These are phyloP conservation scores for Scrobipalpa atriplicella DNA, from an alignment of 2,888 invertebrate species.

Conservation along the genomic window DNA sequence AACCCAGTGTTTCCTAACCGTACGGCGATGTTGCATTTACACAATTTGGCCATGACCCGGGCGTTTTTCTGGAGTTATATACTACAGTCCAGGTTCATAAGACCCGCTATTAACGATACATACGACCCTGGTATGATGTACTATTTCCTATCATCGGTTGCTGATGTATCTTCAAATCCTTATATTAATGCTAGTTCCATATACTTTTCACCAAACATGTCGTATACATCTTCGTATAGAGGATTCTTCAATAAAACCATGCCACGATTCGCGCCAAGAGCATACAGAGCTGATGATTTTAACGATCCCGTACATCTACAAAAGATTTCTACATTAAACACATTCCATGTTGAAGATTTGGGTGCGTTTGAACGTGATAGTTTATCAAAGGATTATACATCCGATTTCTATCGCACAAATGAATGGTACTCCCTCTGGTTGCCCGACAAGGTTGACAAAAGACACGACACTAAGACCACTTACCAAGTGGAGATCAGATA, in stretches of 20 bases:
- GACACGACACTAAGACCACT: constrained; percentile 96
- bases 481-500: constrained; percentile 97
- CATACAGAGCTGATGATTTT: constrained; percentile 95
- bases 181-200: constrained; percentile 96
- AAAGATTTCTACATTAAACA: constrained; percentile 96
- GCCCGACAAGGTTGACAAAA: constrained; percentile 91
- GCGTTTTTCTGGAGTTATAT: constrained; percentile 98
- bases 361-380: constrained; percentile 92
- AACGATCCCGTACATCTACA: constrained; percentile 97
- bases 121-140: constrained; percentile 99
- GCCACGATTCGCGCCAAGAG: constrained; percentile 96
- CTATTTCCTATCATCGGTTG: constrained; percentile 96
- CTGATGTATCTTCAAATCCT: constrained; percentile 96
- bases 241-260: constrained; percentile 98
- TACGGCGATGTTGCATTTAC: constrained; percentile 95
- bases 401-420: constrained; percentile 94
- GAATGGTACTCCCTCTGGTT: constrained; percentile 97
- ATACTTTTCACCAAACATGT: constrained; percentile 96
- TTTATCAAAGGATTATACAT: constrained; percentile 93
- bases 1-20: constrained; percentile 97
- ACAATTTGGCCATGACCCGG: constrained; percentile 97
- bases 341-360: constrained; percentile 93
- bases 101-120: constrained; percentile 95
- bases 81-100: constrained; percentile 93
- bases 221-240: constrained; percentile 96